Base-by-base conservation (phyloP, 1,140 invertebrate genomes). In the Drosophila tropicalis region DNA sequence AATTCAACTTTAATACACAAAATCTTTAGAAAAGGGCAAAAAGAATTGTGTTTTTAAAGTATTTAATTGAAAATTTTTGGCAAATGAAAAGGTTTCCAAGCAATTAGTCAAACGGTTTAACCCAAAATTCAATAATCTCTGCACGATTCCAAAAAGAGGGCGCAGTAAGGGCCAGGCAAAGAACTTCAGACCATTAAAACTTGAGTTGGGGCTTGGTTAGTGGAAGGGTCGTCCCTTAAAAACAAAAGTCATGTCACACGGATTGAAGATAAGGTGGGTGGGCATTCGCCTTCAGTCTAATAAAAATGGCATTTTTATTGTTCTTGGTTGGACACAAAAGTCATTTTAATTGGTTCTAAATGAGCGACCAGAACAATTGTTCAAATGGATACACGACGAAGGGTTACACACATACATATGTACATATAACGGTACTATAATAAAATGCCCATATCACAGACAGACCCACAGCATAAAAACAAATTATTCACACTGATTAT, bases 401-500 rank as follows among this genome's bases (percentile, higher is more conserved):
- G 78, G 73, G 78, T 77, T 79, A 12, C 7, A 19, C 17, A 5
- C 5, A 29, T 6, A 29, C 22, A 25, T 2, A 22, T 79, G 9
- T 2, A 44, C 9, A 25, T 25, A 25, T 6, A 6, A 29, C 25
- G 3, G 19, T 17, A 47, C 47, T 56, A 67, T 64, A 82, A 86
- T 83, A 83, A 83, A 89, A 80, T 57, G 67, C 41, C 65, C 64
- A 83, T 83, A 89, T 89, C 79, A 70, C 71, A 76, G 70, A 51
- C 67, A 39, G 19, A 60, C 63, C 67, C 47, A 67, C 15, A 39
- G 57, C 60, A 79, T 79, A 72, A 76, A 76, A 79, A 67, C 74
- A 76, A 89, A 87, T 87, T 87, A 89, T 87, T 87, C 83, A 89
- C 84, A 87, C 80, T 87, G 83, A 87, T 87, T 87, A 89, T 72